Evolutionary conservation across 23 tunicate species (phyloP).

Genomic region (Ascidia mentula): DNA sequence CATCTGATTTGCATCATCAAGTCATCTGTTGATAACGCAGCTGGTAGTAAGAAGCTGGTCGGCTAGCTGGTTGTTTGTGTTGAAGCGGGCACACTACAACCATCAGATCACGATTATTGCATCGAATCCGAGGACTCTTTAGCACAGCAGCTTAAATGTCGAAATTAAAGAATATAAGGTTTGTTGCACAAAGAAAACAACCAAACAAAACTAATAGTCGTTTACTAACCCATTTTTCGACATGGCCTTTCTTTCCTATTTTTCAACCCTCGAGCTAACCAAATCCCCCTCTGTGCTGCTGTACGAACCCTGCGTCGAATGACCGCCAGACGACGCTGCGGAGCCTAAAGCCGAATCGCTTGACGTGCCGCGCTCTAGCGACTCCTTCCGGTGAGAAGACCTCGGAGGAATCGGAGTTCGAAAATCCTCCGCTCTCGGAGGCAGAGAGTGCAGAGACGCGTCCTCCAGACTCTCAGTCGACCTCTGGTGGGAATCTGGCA

Average conservation of each 20-base stretch:
- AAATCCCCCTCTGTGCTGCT: slow-evolving; percentile 32
- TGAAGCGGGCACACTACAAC: no score
- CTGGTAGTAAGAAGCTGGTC: no score
- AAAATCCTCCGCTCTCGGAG: not conserved
- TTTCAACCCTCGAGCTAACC: not conserved
- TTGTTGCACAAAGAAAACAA: no score
- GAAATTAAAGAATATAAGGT: no score
- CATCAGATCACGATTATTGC: no score
- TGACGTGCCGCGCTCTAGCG: not conserved
- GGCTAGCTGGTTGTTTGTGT: no score
- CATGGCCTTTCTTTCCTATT: not conserved
- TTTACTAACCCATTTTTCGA: no score
- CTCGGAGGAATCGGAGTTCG: not conserved
- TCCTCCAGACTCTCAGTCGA: not conserved
- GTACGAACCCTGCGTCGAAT: slow-evolving; percentile 31
- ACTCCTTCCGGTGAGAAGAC: not conserved
- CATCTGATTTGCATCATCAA: no score
- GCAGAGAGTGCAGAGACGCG: not conserved
- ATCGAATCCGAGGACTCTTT: no score
- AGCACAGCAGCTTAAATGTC: no score
- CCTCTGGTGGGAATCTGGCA: not conserved
- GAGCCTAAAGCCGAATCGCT: not conserved
- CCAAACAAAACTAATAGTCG: no score
- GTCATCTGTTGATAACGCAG: no score
- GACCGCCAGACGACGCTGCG: slow-evolving; percentile 2